phyloP scores from a whole-genome alignment of 2,113 vertebrate species.

The Anarrhichthys ocellatus region DNA sequence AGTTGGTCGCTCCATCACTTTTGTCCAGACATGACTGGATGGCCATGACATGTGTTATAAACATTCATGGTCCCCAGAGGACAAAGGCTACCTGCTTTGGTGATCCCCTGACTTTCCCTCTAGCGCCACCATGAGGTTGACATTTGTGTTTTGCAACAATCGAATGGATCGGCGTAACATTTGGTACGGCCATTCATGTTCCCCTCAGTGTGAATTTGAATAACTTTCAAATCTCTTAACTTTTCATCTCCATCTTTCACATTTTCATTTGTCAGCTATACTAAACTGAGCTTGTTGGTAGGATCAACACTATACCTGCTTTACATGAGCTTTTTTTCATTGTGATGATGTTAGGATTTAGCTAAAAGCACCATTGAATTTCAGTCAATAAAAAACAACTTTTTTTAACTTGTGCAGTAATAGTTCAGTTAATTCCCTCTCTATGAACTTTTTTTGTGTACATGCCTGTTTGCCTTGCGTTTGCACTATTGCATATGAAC shows the following conservation, averaged over 20 bases:
- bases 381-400: not conserved
- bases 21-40: not conserved
- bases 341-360: not conserved
- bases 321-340: not conserved
- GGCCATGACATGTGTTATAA: not conserved
- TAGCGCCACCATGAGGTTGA: not conserved
- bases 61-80: not conserved
- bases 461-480: constrained; percentile 17
- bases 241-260: not conserved
- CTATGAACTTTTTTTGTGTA: not conserved
- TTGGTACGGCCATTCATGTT: not conserved
- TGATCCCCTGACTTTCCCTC: not conserved
- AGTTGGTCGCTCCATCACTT: not conserved
- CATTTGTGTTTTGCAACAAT: not conserved
- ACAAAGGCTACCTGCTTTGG: not conserved
- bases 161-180: not conserved
- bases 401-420: not conserved
- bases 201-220: not conserved
- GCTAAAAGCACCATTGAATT: not conserved
- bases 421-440: not conserved
- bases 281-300: not conserved
- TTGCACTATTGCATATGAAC: not conserved
- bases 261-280: not conserved
- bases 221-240: not conserved
- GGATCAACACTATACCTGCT: not conserved